Evolutionary conservation across 2,797 vertebrate species (phyloP).

Genomic region (Dicrostonyx torquatus): DNA sequence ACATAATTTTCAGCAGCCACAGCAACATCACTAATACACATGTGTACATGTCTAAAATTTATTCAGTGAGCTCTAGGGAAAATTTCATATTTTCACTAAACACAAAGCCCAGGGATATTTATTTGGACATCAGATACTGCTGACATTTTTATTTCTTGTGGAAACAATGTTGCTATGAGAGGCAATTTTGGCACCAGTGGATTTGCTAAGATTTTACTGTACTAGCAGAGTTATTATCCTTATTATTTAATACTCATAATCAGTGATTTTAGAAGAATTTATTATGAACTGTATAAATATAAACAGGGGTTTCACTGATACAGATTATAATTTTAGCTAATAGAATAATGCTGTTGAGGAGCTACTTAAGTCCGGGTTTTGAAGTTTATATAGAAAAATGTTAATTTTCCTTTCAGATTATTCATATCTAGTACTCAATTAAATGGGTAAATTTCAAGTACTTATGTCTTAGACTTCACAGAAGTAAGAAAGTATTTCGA

Average conservation of each 20-base stretch:
- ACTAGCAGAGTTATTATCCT: background rate
- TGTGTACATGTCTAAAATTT: constrained; percentile 24
- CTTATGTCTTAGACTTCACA: background rate
- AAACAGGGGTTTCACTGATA: background rate
- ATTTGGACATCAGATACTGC: background rate
- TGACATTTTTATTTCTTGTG: background rate
- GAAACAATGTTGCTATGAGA: constrained; percentile 12
- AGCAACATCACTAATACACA: background rate
- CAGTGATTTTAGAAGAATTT: background rate
- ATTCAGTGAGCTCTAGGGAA: constrained; percentile 11
- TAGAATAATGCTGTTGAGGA: background rate
- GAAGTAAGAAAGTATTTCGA: background rate
- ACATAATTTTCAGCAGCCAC: background rate
- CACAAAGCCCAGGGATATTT: background rate
- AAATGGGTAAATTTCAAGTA: constrained; percentile 11
- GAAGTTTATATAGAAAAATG: background rate
- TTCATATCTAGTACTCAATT: background rate
- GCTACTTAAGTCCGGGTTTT: background rate
- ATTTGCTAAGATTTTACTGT: background rate
- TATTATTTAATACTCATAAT: background rate
- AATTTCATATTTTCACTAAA: constrained; percentile 26
- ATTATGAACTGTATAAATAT: constrained; percentile 13
- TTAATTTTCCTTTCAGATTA: background rate
- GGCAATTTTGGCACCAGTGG: background rate
- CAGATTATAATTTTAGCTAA: background rate